These are phyloP conservation scores for Coranthus polyacanthus DNA, from an alignment of 2,797 vertebrate genomes.

Conservation along the genomic window DNA sequence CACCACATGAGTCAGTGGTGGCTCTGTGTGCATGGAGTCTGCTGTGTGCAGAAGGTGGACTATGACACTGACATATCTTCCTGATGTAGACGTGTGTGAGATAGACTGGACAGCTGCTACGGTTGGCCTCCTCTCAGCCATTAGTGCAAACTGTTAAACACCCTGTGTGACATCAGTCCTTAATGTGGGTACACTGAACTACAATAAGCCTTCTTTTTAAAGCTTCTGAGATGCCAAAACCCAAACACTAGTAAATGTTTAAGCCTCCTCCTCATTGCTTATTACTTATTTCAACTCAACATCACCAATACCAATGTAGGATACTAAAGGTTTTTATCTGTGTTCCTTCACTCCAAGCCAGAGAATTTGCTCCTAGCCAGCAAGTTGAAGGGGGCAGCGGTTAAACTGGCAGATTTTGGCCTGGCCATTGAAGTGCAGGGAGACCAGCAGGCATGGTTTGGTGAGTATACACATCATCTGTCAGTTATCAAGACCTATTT, in stretches of 20 bases:
- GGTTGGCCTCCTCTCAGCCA: constrained; percentile 21
- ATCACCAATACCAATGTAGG: fast-evolving
- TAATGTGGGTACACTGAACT: constrained; percentile 3
- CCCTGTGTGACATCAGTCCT: not conserved
- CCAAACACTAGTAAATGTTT: not conserved
- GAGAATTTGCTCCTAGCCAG: constrained; percentile 98
- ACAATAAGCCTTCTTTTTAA: not conserved
- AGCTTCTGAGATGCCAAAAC: too few species aligned
- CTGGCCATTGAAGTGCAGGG: constrained; percentile 98
- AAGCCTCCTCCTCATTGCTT: not conserved
- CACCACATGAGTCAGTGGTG: not conserved
- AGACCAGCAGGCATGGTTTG: constrained; percentile 98
- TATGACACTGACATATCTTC: constrained; percentile 20
- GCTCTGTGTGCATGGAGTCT: constrained; percentile 5
- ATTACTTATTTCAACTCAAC: not conserved
- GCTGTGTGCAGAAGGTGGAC: constrained; percentile 15
- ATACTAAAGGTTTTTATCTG: constrained; percentile 36
- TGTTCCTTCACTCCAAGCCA: constrained; percentile 86
- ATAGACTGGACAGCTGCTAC: constrained; percentile 6
- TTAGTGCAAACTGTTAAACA: constrained; percentile 20
- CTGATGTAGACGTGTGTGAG: constrained; percentile 1
- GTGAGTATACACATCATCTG: constrained; percentile 77
- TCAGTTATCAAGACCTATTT: too few species aligned
- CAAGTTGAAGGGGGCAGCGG: constrained; percentile 97
- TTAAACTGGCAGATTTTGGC: constrained; percentile 97